phyloP scores from a whole-genome alignment of 2,797 vertebrate genomes.

The Psittacula echo region DNA sequence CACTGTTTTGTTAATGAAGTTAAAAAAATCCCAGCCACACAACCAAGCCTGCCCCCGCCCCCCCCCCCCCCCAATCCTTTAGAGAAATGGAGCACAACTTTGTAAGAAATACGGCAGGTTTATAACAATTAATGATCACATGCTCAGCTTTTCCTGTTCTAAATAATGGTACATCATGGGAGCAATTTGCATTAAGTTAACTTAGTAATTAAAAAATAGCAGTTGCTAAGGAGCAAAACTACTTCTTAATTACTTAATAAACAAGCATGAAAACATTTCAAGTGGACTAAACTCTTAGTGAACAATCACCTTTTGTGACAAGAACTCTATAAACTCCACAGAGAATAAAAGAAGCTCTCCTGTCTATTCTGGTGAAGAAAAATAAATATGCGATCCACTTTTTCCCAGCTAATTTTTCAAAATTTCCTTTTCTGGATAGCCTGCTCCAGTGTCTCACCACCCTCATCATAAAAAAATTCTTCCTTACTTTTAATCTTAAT shows the following conservation, averaged over 20 bases:
- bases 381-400: background rate
- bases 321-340: background rate
- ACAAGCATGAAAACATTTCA: background rate
- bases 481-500: background rate
- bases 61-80: background rate
- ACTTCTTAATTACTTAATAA: constrained; percentile 21
- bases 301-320: background rate
- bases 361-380: background rate
- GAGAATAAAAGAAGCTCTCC: background rate
- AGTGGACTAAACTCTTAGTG: background rate
- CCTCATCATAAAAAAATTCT: background rate
- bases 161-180: background rate
- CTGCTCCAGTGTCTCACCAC: background rate
- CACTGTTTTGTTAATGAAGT: background rate
- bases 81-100: background rate
- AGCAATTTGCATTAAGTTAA: background rate
- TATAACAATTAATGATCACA: background rate
- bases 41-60: background rate
- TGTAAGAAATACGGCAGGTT: background rate
- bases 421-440: background rate
- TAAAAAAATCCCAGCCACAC: fast-evolving
- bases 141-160: background rate
- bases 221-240: background rate
- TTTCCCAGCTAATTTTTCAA: background rate
- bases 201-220: background rate